A percentile compares a stretch with the other conserved stretches of the same genome.
Evolutionary conservation across 2,113 vertebrate genomes (phyloP).

Genomic region (Cryptotis parvus): DNA sequence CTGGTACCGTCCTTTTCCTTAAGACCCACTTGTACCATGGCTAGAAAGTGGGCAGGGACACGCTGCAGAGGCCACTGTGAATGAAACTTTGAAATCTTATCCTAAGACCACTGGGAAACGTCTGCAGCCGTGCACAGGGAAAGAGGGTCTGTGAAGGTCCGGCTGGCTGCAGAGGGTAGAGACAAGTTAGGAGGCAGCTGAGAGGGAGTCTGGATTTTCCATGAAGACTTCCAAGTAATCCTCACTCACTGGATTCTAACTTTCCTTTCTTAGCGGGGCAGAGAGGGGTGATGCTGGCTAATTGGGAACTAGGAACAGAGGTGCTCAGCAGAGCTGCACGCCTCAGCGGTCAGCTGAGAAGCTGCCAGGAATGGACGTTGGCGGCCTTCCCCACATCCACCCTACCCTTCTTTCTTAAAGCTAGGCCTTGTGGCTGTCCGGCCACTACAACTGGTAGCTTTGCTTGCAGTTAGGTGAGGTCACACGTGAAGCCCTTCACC

Average conservation of each 20-base stretch:
- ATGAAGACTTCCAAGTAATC: not conserved
- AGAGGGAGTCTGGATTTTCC: too few species aligned
- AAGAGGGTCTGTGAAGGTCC: too few species aligned
- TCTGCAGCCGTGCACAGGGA: too few species aligned
- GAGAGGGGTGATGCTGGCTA: not conserved
- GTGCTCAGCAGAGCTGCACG: not conserved
- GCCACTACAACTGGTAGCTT: not conserved
- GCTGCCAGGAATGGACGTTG: not conserved
- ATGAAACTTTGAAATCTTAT: not conserved
- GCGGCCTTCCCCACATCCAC: not conserved
- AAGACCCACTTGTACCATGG: not conserved
- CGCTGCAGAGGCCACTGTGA: not conserved
- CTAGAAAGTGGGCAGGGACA: not conserved
- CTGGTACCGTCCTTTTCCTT: not conserved
- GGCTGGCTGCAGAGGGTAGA: too few species aligned
- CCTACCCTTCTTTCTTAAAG: not conserved
- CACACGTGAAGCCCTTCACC: not conserved
- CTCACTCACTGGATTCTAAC: not conserved
- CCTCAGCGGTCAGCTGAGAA: not conserved
- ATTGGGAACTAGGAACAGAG: not conserved
- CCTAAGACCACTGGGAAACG: not conserved
- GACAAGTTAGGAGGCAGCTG: too few species aligned
- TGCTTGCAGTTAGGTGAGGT: not conserved
- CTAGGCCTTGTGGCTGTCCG: accelerated
- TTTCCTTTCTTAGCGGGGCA: not conserved